Evolutionary conservation across 35 echinoderm and acorn worm genomes (phyloP), one percentile per base, ranked within the genome.

Genomic region (Ophiothrix spiculata): DNA sequence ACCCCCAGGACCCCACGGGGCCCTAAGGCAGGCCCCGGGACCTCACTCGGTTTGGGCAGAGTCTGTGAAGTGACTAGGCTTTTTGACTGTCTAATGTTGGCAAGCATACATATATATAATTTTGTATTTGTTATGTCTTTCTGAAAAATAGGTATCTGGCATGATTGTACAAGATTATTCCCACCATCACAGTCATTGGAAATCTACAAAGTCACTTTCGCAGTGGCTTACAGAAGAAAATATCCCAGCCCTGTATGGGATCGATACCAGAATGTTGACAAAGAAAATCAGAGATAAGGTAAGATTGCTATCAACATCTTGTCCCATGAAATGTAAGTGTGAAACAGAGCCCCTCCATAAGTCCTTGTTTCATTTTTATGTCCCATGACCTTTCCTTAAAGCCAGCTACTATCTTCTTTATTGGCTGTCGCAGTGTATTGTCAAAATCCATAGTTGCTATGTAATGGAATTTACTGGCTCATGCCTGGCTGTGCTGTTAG

Each of bases 261-360:
- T 99, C 16, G 96, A 99, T 39, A 94, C 96, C 29, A 87, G 96
- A 39, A 85, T 94, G 83, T 83, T 99, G 40, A 99, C 96, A 1
- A 99, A 99, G 88, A 99, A 83, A 39, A 93, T 99, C 56, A 87
- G 96, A 87, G 96, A 94, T 77, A 84, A 83, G 96, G 96, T 94
- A 81, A 80, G 79, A 36, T 34, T 56, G 11, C 17, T 14, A 31
- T 56, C n/a, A n/a, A n/a, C n/a, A n/a, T n/a, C n/a, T n/a, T n/a
- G n/a, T n/a, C n/a, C n/a, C n/a, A n/a, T n/a, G n/a, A n/a, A n/a
- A n/a, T n/a, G n/a, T n/a, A n/a, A n/a, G n/a, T n/a, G n/a, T n/a
- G n/a, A n/a, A n/a, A n/a, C n/a, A n/a, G n/a, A n/a, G n/a, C n/a
- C n/a, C n/a, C n/a, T n/a, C n/a, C n/a, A n/a, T n/a, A n/a, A n/a